Percentiles rank a stretch among this genome's conserved stretches.
Evolutionary conservation across 2,113 vertebrate species (phyloP).

Genomic region (Noctilio leporinus): DNA sequence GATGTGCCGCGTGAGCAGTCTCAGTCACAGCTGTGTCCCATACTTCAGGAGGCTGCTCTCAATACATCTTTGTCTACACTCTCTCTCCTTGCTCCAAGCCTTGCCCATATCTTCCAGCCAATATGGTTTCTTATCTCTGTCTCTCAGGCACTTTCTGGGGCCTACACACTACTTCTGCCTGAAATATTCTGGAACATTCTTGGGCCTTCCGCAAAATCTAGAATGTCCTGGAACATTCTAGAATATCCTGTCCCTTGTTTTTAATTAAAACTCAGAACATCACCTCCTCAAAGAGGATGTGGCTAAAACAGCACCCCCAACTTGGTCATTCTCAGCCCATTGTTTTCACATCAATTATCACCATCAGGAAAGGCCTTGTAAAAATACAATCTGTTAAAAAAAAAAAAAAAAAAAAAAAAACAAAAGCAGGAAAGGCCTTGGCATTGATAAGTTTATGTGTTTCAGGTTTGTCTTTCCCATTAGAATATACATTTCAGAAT

Average conservation of each 20-base stretch:
- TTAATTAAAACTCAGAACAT: background rate
- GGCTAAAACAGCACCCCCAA: background rate
- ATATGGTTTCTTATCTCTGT: background rate
- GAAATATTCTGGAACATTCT: background rate
- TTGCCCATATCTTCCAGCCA: background rate
- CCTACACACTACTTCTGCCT: background rate
- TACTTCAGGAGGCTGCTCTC: slow-evolving; percentile 26
- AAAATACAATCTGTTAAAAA: too few relatives aligned
- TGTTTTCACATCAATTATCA: background rate
- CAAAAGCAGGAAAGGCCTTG: too few relatives aligned
- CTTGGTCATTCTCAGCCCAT: background rate
- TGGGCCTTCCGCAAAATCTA: background rate
- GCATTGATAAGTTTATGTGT: background rate
- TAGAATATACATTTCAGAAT: background rate
- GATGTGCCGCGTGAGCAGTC: slow-evolving; percentile 21
- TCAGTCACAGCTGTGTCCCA: slow-evolving; percentile 56
- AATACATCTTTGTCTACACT: slow-evolving; percentile 54
- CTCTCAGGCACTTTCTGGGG: background rate
- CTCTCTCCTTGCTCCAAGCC: background rate
- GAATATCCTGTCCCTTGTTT: background rate
- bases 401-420: too few relatives aligned
- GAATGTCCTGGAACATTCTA: background rate
- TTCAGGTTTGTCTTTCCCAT: background rate
- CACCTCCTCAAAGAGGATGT: background rate
- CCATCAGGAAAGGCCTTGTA: background rate